Conservation (phyloP, 2,113 vertebrate genomes). For the Sander vitreus region DNA sequence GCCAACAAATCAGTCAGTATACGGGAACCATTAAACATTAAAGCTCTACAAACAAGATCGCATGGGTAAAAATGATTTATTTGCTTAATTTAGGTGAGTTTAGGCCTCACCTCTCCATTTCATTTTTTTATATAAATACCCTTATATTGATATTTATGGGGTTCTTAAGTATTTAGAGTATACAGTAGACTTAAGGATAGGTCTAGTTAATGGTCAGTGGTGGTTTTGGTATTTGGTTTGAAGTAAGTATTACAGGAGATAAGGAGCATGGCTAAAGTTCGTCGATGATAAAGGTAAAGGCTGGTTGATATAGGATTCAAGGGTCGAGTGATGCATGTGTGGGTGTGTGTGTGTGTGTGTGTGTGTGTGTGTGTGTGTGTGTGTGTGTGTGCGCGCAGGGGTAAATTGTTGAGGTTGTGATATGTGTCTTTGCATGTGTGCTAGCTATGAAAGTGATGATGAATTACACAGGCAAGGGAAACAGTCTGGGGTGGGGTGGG, state of each 20-base stretch:
- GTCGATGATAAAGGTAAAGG: not conserved
- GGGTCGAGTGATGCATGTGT: not conserved
- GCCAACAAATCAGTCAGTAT: not conserved
- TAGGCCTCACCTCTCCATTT: not conserved
- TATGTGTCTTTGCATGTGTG: not conserved
- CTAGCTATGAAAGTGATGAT: constrained; percentile 9
- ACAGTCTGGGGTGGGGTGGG: not conserved
- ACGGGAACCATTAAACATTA: not conserved
- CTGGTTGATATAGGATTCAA: no score
- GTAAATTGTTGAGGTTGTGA: not conserved
- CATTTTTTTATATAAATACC: not conserved
- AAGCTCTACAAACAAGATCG: no score
- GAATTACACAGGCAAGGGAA: not conserved
- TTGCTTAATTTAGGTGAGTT: not conserved
- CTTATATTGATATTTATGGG: not conserved
- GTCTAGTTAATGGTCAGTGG: not conserved
- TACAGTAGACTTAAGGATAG: not conserved
- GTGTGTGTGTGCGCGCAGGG: not conserved
- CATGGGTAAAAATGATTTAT: not conserved
- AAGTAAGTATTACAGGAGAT: not conserved
- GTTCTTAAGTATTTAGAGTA: not conserved
- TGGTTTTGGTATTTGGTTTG: not conserved
- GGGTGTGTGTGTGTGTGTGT: not conserved
- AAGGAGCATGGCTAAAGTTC: not conserved
- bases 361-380: not conserved